phyloP scores from a whole-genome alignment of 1,140 invertebrate genomes.

The Eciton burchellii region DNA sequence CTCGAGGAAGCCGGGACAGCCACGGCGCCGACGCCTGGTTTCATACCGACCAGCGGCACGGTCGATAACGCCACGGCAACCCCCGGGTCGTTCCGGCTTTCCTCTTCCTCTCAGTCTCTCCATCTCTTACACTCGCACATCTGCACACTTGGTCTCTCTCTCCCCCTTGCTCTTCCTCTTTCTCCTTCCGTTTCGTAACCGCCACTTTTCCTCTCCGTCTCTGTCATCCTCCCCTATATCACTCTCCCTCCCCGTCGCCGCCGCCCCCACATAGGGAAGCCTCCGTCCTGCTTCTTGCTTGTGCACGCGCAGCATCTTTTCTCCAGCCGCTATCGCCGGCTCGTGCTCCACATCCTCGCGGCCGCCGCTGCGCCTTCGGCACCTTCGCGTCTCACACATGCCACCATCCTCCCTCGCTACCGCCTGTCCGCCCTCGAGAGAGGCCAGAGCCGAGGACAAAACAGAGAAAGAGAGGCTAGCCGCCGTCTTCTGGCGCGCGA shows the following conservation, averaged over 20 bases:
- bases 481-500: no score
- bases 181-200: slow-evolving; percentile 24
- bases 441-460: slow-evolving; percentile 14
- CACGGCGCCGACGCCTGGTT: slow-evolving; percentile 82
- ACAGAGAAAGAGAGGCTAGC: slow-evolving; percentile 2
- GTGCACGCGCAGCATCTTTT: slow-evolving; percentile 53
- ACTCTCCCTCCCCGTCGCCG: background rate
- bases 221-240: slow-evolving; percentile 30
- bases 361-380: slow-evolving; percentile 57
- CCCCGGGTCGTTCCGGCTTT: slow-evolving; percentile 82
- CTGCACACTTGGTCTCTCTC: slow-evolving; percentile 45
- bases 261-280: background rate
- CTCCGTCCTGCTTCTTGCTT: slow-evolving; percentile 57
- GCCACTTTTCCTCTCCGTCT: slow-evolving; percentile 33
- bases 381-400: slow-evolving; percentile 22
- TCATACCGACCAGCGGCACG: slow-evolving; percentile 78
- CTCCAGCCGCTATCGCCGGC: background rate
- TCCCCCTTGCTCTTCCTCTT: slow-evolving; percentile 46
- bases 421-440: slow-evolving; percentile 13
- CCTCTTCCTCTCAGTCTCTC: slow-evolving; percentile 62
- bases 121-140: slow-evolving; percentile 33
- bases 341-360: slow-evolving; percentile 53
- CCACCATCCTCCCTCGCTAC: slow-evolving; percentile 1
- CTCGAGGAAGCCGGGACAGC: slow-evolving; percentile 78
- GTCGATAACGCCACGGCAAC: slow-evolving; percentile 85